Base-by-base conservation (phyloP, 2,888 invertebrate genomes). In the Lochmaea capreae region DNA sequence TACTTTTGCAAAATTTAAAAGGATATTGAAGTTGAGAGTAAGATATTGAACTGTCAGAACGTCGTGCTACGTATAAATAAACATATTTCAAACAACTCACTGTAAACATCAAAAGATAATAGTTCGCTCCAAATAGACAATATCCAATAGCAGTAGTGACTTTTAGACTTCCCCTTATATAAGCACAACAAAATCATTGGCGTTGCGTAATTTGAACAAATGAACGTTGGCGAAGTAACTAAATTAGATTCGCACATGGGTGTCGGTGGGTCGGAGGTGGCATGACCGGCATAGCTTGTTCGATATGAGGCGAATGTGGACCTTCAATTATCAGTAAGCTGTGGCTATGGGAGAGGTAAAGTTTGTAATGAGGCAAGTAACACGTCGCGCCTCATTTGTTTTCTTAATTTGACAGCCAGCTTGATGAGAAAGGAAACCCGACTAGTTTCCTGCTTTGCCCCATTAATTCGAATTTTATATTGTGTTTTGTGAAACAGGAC, bases 181-280 rank as follows among this genome's bases (percentile, higher is more conserved):
- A 33, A 8, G n/a, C 74, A 70, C 77, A 77, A 80, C 83, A 84
- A 82, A 67, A 67, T 57, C 83, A 84, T 83, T 82, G 84, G 81
- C 79, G 79, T 81, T 82, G 85, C 86, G 87, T 90, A 90, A 90
- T 90, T 89, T 88, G 90, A 90, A 91, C 90, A 91, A 91, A 91
- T 91, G 91, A 91, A 89, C 89, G 77, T 76, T 76, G 76, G 75
- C 76, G 78, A 76, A 77, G 76, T 78, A 89, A 89, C 90, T 89
- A 91, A 91, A 91, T 91, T 91, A 91, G 90, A 90, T 91, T 90
- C 88, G 87, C 87, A 88, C 85, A 85, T 85, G 85, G 83, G 83
- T 83, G 84, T 81, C 58, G 65, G 46, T 59, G 67, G 66, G 62
- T 43, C 18, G 62, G 12, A 46, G 46, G n/a, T 59, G 67, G 58